Evolutionary conservation across 2,888 invertebrate species (phyloP).

Genomic region (Lithophane leautieri): DNA sequence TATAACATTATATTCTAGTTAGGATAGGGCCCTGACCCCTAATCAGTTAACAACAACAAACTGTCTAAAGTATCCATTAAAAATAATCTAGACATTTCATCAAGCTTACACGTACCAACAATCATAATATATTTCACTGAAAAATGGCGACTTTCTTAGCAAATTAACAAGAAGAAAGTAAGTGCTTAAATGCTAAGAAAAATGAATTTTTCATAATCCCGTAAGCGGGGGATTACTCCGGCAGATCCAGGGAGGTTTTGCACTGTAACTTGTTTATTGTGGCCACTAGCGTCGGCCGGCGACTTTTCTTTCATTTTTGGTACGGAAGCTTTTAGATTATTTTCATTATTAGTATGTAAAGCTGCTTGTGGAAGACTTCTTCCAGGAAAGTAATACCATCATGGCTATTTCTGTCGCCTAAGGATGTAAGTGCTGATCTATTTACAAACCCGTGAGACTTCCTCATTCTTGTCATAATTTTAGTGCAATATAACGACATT

Average conservation of each 20-base stretch:
- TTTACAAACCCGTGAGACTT: not conserved
- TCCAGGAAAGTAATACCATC: not conserved
- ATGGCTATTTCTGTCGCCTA: not conserved
- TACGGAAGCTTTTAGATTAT: not conserved
- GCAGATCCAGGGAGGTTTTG: constrained; percentile 13
- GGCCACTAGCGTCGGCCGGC: not conserved
- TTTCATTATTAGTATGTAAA: constrained; percentile 12
- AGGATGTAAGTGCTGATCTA: not conserved
- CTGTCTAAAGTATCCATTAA: not conserved
- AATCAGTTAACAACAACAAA: not conserved
- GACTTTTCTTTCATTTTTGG: constrained; percentile 17
- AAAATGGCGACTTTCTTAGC: constrained; percentile 20
- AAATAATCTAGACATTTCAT: constrained; percentile 3
- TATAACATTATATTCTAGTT: too few species aligned
- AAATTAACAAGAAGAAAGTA: constrained; percentile 35
- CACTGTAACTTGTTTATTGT: constrained; percentile 31
- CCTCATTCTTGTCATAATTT: too few species aligned
- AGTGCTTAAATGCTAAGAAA: constrained; percentile 37
- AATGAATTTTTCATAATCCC: constrained; percentile 58
- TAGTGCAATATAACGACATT: too few species aligned
- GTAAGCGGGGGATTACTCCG: constrained; percentile 38
- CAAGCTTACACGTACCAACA: not conserved
- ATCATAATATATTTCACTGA: constrained; percentile 5
- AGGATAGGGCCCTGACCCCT: too few species aligned
- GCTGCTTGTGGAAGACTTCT: constrained; percentile 1